These are phyloP conservation scores for Dermatemys mawii DNA, from an alignment of 2,113 vertebrate species.

Conservation along the genomic window DNA sequence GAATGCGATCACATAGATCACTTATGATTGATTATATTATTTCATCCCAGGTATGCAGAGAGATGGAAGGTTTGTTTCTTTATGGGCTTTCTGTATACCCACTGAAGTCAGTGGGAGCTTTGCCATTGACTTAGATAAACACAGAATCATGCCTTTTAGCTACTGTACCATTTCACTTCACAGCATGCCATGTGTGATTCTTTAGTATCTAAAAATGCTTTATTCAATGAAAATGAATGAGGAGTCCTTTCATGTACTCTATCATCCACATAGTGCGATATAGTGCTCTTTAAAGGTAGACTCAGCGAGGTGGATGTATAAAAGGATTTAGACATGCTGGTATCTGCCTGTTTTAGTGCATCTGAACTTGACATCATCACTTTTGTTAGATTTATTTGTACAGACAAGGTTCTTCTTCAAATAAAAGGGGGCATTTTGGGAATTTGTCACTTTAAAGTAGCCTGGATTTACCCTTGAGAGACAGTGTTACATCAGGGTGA, in stretches of 20 bases:
- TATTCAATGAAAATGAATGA: background rate
- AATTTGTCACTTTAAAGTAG: background rate
- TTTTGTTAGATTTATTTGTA: background rate
- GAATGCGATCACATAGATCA: background rate
- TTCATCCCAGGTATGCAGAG: background rate
- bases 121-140: background rate
- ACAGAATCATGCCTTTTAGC: background rate
- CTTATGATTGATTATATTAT: background rate
- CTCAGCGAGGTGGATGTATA: background rate
- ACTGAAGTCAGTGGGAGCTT: background rate
- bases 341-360: background rate
- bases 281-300: background rate
- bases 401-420: background rate
- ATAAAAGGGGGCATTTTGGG: background rate
- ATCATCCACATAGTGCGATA: background rate
- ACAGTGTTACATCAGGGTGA: background rate
- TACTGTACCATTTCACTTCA: background rate
- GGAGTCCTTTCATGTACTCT: background rate
- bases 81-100: background rate
- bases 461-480: background rate
- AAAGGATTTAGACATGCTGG: background rate
- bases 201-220: slow-evolving; percentile 1
- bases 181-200: background rate
- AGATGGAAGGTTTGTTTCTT: background rate
- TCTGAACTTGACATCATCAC: background rate